phyloP scores from a whole-genome alignment of 2,113 vertebrate genomes.

The Herpetotheres cachinnans region DNA sequence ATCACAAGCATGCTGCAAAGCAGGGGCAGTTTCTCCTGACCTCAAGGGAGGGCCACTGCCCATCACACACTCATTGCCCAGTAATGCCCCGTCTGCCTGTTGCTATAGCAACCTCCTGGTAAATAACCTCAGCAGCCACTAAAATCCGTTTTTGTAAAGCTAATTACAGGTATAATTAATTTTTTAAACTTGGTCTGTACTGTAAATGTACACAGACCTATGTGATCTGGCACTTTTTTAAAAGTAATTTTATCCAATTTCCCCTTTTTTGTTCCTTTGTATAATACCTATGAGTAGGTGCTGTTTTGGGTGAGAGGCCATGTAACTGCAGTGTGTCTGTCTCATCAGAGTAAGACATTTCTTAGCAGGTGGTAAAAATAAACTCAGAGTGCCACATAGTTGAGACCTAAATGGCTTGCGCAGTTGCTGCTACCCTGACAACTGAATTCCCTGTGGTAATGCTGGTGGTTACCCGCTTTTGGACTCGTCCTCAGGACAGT shows the following conservation, averaged over 20 bases:
- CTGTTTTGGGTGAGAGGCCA: background rate
- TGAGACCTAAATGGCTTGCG: background rate
- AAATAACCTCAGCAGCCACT: conserved; percentile 60
- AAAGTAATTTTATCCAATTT: background rate
- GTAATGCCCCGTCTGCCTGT: conserved; percentile 48
- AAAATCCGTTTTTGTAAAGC: conserved; percentile 45
- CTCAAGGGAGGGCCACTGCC: background rate
- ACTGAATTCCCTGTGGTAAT: background rate
- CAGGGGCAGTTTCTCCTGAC: background rate
- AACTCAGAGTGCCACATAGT: background rate
- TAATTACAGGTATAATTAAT: conserved; percentile 55
- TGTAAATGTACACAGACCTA: conserved; percentile 29
- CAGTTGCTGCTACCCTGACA: background rate
- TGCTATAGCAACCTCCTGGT: conserved; percentile 35
- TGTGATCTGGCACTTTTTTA: background rate
- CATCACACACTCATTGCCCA: background rate
- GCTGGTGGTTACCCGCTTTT: background rate
- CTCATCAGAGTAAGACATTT: background rate
- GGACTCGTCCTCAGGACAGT: background rate
- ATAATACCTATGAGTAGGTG: background rate
- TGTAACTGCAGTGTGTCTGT: background rate
- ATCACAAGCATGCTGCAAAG: background rate
- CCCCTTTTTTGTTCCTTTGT: background rate
- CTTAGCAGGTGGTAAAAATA: background rate
- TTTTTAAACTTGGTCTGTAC: conserved; percentile 32